Base-by-base conservation (phyloP, 2,888 invertebrate genomes). In the Thalpophila matura region DNA sequence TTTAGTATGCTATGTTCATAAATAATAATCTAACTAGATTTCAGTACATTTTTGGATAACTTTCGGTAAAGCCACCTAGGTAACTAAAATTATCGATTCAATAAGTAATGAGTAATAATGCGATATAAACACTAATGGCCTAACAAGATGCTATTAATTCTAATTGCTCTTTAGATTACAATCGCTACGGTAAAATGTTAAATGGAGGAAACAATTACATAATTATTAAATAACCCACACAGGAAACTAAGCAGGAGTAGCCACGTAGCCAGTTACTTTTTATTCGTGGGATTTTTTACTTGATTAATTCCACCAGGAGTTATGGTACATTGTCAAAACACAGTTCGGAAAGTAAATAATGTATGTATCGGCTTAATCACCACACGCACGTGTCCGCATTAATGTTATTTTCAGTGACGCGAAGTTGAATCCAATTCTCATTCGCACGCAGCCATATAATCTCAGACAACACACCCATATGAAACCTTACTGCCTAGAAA, bases 381-480 rank as follows among this genome's bases (percentile, higher is more conserved):
- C 77, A 71, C 77, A 77, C 83, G 82, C 91, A 91, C 91, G 91
- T 92, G 92, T 77, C 74, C 77, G 65, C 65, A 82, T 82, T 89
- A 90, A 89, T 85, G 89, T 88, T 89, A 90, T 90, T 90, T 91
- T 86, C 88, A 88, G 86, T 90, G 90, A 91, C 91, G 88, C 82
- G 84, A 79, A 72, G 82, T 85, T 80, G 86, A 91, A 91, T 89
- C 91, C 91, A 87, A 91, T 89, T 89, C 88, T 81, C 85, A 87
- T 84, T 81, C 82, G 79, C 74, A 83, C 83, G 92, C 91, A 92
- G 91, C 93, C 93, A 89, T 93, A 92, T 84, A 92, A 92, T 85
- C 75, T 80, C 81, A 79, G 77, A 77, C 82, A 79, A 74, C 75
- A 77, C 66, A 64, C 66, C 76, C 64, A 91, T 84, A 90, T 69